A percentile compares a stretch with the other conserved stretches of the same genome.
Evolutionary conservation across 2,113 vertebrate species (phyloP).

Genomic region (Leptocoma aspasia): DNA sequence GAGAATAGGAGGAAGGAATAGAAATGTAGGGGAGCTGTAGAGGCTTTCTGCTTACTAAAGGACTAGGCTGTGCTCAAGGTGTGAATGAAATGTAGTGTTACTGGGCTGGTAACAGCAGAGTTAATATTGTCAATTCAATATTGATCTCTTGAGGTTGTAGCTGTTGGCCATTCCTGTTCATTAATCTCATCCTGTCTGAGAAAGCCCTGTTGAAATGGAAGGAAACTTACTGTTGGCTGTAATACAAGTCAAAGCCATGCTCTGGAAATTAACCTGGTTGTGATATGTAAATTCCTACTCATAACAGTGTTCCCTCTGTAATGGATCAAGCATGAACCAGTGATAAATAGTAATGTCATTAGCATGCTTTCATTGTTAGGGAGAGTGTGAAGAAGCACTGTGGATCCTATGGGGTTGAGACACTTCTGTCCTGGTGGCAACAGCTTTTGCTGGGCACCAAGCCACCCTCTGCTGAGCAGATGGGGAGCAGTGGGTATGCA

Average conservation of each 20-base stretch:
- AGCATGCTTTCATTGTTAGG: not conserved
- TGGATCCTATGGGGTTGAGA: rapidly evolving
- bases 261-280: not conserved
- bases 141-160: not conserved
- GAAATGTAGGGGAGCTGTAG: no score
- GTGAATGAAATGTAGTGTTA: no score
- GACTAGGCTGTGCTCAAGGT: no score
- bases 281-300: not conserved
- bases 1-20: no score
- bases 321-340: not conserved
- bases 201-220: not conserved
- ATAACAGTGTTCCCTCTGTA: not conserved
- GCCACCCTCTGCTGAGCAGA: not conserved
- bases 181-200: not conserved
- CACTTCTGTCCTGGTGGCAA: not conserved
- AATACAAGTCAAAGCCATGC: not conserved
- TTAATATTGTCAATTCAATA: no score
- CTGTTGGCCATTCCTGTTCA: not conserved
- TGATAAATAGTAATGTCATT: not conserved
- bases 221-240: not conserved
- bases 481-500: not conserved
- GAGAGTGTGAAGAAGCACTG: rapidly evolving
- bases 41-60: no score
- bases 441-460: not conserved
- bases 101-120: no score